Evolutionary conservation across 2,888 invertebrate genomes (phyloP).

Genomic region (Harpalus rubripes): DNA sequence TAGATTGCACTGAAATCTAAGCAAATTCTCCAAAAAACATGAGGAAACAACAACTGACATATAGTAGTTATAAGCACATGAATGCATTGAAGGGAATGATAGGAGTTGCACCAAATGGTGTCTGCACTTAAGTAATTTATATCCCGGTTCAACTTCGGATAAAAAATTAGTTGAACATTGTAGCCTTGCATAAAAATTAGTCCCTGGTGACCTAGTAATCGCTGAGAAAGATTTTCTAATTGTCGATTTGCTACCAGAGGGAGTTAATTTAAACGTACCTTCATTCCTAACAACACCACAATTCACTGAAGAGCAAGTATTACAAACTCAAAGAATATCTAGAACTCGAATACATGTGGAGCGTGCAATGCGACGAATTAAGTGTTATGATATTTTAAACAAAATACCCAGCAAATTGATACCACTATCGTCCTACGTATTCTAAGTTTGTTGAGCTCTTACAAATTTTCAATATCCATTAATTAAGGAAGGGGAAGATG

Average conservation of each 20-base stretch:
- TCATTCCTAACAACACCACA: constrained; percentile 69
- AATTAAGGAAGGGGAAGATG: constrained; percentile 39
- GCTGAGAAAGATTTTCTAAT: constrained; percentile 71
- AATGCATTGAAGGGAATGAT: constrained; percentile 71
- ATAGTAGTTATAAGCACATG: constrained; percentile 70
- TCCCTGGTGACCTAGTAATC: constrained; percentile 70
- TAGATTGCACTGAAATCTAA: constrained; percentile 69
- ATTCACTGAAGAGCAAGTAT: constrained; percentile 69
- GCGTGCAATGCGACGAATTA: constrained; percentile 70
- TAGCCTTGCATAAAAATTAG: constrained; percentile 69
- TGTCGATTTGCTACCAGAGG: constrained; percentile 70
- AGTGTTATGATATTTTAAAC: constrained; percentile 67
- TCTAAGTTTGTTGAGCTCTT: constrained; percentile 14
- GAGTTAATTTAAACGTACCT: no score
- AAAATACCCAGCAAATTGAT: constrained; percentile 34
- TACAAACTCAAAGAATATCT: constrained; percentile 70
- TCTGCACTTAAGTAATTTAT: constrained; percentile 71
- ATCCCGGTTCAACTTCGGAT: constrained; percentile 71
- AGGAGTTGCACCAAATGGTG: constrained; percentile 72
- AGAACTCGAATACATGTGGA: constrained; percentile 71
- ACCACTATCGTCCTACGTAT: constrained; percentile 1
- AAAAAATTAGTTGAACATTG: constrained; percentile 69
- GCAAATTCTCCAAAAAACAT: constrained; percentile 66
- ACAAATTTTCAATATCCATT: constrained; percentile 23
- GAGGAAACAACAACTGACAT: constrained; percentile 68